Conservation (phyloP, 1,140 invertebrate species). For the Meloidogyne hapla region DNA sequence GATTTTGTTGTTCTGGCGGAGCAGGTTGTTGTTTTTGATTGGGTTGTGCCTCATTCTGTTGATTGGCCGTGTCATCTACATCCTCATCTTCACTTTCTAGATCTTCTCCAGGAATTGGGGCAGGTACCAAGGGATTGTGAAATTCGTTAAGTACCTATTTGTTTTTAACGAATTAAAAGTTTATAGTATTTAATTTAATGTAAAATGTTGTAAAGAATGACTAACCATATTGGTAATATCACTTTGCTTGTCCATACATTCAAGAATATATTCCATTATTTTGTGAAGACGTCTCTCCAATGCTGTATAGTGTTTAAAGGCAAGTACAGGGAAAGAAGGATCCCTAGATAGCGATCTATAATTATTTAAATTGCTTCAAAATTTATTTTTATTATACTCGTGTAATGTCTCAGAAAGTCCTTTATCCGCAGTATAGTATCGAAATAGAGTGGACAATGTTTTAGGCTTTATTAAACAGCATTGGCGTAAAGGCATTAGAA, state of each 20-base stretch:
- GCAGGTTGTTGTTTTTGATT: conserved; percentile 15
- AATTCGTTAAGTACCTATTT: conserved; percentile 44
- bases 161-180: not conserved
- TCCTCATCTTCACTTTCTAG: conserved; percentile 74
- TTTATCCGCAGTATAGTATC: conserved; percentile 44
- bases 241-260: conserved; percentile 45
- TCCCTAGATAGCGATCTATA: conserved; percentile 48
- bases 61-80: conserved; percentile 32
- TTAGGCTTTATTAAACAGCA: conserved; percentile 49
- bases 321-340: conserved; percentile 45
- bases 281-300: conserved; percentile 49
- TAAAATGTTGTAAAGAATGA: not conserved
- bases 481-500: conserved; percentile 50
- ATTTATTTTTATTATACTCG: conserved; percentile 33
- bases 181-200: not conserved
- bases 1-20: conserved; percentile 6
- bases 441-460: conserved; percentile 42
- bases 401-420: conserved; percentile 45
- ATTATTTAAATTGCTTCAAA: not conserved
- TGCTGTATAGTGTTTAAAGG: conserved; percentile 52
- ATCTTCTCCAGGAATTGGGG: conserved; percentile 36
- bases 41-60: not conserved
- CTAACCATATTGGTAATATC: conserved; percentile 1
- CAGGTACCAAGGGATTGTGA: conserved; percentile 40
- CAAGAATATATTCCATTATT: conserved; percentile 51